Evolutionary conservation across 2,797 vertebrate genomes (phyloP), one percentile per base, ranked within the genome.

Genomic region (Chelon auratus): DNA sequence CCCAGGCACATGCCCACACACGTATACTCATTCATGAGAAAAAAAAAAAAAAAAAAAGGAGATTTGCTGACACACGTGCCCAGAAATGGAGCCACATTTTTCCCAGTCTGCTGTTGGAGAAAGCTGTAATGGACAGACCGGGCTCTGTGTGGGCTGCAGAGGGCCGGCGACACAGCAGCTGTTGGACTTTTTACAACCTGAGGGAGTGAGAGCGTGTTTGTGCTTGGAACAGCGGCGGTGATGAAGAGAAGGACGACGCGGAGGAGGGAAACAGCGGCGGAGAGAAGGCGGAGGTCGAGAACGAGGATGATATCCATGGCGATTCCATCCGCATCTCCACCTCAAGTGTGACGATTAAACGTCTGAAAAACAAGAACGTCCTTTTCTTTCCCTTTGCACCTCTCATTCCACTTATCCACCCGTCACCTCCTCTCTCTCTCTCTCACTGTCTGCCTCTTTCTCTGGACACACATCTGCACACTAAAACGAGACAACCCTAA

Each of bases 161-260:
- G 72, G 75, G 65, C 72, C 68, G 78, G 80, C 62, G 62, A 73
- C 68, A 75, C 74, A 73, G 75, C 87, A 80, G 78, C 81, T 81
- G 82, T 39, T 87, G 20, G 9, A 79, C 77, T 87, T 75, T 79
- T 67, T 68, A 72, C 81, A 74, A 85, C 83, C 87, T 88, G 79
- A 82, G 68, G 80, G 81, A 88, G 53, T 24, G 75, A 73, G 75
- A 51, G 60, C 26, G 47, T 60, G 54, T 63, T 61, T 67, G 78
- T 37, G 50, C 74, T 75, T 74, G 62, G 39, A 65, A 60, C 61
- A 59, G 62, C 55, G 1, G 43, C 48, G n/a, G 45, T 15, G 60
- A 53, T 54, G 55, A 65, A 77, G 39, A 72, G 15, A 63, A 66
- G 55, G 73, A 65, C 24, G 62, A 73, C 45, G 54, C 47, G 57